phyloP scores from a whole-genome alignment of 1,140 invertebrate genomes.

The Reticulitermes speratus region DNA sequence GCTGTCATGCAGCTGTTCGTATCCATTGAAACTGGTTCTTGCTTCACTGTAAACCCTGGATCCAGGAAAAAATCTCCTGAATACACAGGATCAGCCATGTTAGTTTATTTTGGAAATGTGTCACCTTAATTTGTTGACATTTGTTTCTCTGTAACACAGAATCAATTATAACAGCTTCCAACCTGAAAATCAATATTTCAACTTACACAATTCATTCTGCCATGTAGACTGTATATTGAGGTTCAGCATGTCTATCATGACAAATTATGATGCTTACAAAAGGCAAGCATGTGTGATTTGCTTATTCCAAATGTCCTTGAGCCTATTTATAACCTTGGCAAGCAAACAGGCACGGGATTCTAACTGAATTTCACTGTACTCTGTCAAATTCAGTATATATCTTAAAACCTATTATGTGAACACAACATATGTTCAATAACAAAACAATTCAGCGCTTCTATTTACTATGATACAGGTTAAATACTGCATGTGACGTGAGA shows the following conservation, averaged over 20 bases:
- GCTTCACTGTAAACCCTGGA: slow-evolving; percentile 53
- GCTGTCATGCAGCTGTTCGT: slow-evolving; percentile 34
- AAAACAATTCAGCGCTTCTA: neutral
- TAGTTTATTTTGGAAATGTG: neutral
- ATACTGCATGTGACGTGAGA: neutral
- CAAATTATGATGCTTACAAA: too few relatives aligned
- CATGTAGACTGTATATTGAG: neutral
- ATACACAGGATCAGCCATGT: slow-evolving; percentile 56
- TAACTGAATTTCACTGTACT: neutral
- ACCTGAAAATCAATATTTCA: neutral
- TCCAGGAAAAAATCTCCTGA: slow-evolving; percentile 57
- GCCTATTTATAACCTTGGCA: neutral
- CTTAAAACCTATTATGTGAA: neutral
- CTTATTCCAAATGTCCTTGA: neutral
- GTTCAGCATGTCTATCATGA: neutral
- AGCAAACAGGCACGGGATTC: neutral
- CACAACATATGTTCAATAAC: neutral
- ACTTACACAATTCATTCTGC: too few relatives aligned
- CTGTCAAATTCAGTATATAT: neutral
- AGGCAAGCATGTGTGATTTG: neutral
- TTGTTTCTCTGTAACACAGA: slow-evolving; percentile 22
- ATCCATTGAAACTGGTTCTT: slow-evolving; percentile 48
- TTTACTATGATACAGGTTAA: neutral
- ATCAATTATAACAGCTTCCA: neutral
- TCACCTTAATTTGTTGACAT: neutral